Percentiles rank a stretch among this genome's conserved stretches.
phyloP scores from a whole-genome alignment of 2,113 vertebrate genomes.

The Pteruthius melanotis region DNA sequence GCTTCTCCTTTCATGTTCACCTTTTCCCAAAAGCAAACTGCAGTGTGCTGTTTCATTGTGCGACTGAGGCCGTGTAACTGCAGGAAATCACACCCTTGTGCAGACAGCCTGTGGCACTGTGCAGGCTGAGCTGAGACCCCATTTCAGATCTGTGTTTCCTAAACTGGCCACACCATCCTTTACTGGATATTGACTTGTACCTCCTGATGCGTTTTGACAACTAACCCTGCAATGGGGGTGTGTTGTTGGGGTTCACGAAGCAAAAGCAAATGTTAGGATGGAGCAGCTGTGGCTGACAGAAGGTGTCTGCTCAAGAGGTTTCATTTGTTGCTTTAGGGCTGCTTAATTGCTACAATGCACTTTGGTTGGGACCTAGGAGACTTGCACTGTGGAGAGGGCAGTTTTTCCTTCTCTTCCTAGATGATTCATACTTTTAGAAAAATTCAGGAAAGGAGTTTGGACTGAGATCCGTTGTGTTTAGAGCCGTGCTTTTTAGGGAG shows the following conservation, averaged over 20 bases:
- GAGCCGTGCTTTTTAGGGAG: not conserved
- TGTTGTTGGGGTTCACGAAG: not conserved
- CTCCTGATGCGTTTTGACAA: not conserved
- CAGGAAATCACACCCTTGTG: slow-evolving; percentile 23
- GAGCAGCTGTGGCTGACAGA: not conserved
- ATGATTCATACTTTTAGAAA: not conserved
- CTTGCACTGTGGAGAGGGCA: not conserved
- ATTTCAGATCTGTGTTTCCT: not conserved
- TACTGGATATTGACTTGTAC: not conserved
- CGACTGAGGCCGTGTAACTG: not conserved
- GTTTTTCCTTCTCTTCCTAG: not conserved
- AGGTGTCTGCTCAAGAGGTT: not conserved
- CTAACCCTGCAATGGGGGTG: not conserved
- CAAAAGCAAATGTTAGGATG: not conserved
- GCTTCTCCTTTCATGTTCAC: not conserved
- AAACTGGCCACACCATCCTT: not conserved
- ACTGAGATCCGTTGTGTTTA: not conserved
- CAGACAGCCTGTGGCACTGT: not conserved
- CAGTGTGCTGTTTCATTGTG: not conserved
- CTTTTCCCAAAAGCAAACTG: not conserved
- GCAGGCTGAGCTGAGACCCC: not conserved
- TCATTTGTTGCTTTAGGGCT: not conserved
- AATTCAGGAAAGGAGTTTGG: not conserved
- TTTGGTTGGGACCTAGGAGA: not conserved
- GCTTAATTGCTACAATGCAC: not conserved